These are phyloP conservation scores for Porites cylindrica DNA, from an alignment of 92 coral and sea anemone genomes.

Conservation along the genomic window DNA sequence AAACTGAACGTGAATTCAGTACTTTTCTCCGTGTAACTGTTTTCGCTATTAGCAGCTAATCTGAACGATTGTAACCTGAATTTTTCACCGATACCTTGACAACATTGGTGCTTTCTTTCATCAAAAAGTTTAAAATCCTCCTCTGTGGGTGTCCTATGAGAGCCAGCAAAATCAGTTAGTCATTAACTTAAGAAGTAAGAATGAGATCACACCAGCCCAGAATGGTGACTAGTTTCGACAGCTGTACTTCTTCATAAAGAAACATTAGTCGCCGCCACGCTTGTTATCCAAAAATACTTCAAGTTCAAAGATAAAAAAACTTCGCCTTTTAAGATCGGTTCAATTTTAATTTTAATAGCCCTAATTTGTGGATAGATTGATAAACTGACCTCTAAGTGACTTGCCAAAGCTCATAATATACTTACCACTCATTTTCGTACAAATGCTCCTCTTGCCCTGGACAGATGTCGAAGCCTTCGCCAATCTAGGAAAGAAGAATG, in stretches of 20 bases:
- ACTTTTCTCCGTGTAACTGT: no score
- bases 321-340: not conserved
- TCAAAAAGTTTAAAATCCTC: constrained; percentile 56
- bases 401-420: not conserved
- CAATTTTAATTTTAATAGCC: not conserved
- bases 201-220: no score
- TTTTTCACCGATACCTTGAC: not conserved
- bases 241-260: not conserved
- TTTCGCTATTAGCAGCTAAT: no score
- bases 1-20: no score
- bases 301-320: not conserved
- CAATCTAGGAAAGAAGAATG: constrained; percentile 56
- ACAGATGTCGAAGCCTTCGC: constrained; percentile 76
- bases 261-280: not conserved
- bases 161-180: not conserved
- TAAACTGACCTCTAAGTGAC: not conserved
- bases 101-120: constrained; percentile 13
- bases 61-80: not conserved
- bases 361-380: not conserved
- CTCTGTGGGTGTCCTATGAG: constrained; percentile 75
- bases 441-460: constrained; percentile 57
- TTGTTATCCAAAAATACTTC: not conserved
- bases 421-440: constrained; percentile 67
- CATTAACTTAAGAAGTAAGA: no score
- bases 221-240: not conserved